Base-by-base conservation (phyloP, 2,888 invertebrate species). In the Adelognathus sp. region DNA sequence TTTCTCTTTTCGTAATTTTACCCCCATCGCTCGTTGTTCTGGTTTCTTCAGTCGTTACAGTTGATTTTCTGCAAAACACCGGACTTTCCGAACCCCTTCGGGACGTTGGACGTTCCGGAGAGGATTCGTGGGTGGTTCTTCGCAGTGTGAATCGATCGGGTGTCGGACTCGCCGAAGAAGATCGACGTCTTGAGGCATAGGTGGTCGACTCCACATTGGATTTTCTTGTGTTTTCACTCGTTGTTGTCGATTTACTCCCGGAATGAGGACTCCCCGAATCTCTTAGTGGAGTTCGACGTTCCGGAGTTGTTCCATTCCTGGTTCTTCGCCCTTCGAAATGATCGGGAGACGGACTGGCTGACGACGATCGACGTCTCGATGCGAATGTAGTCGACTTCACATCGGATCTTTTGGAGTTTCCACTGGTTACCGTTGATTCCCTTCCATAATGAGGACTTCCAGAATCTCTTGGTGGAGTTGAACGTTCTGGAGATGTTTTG, bases 71-170 rank as follows among this genome's bases (percentile, higher is more conserved):
- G 36, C 50, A 33, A 50, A 31, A 27, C 9, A 33, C 2, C 29
- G 76, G 76, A 63, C 70, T 64, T n/a, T 63, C 29, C 7, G 70
- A 78, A 58, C 74, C 41, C 58, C 21, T 52, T 24, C 58, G 71
- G 21, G 75, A 79, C n/a, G 3, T 11, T 0, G 61, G 50, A 18
- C 54, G 54, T 44, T 56, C 76, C 6, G 46, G 56, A 1, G 67
- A 72, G n/a, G 31, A 56, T 52, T 72, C 71, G 16, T 50, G 39
- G 44, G 50, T 67, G 7, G 27, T 5, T 14, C 21, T 46, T 36
- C 56, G 61, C 9, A 24, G 31, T 7, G 39, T 36, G n/a, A n/a
- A n/a, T n/a, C n/a, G 33, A 64, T 63, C 46, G 5, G 4, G 18
- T 3, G 27, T 24, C 14, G 70, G 60, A 31, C 44, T 58, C 5